These are phyloP conservation scores for Hoplostethus atlanticus DNA, from an alignment of 2,797 vertebrate species.

Conservation along the genomic window DNA sequence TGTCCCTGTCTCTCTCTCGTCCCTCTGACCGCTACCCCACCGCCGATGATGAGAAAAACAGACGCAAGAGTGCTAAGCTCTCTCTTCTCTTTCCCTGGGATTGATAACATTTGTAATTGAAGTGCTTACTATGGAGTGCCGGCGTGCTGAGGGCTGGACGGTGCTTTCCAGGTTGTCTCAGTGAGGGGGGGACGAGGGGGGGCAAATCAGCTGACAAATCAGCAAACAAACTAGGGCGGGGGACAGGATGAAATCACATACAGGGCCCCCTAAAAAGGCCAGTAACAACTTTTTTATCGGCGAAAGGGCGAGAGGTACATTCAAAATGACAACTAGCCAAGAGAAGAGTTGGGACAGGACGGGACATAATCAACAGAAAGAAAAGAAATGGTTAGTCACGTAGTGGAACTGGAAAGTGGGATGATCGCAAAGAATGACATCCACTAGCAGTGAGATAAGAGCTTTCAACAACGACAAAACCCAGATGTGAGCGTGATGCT, in stretches of 20 bases:
- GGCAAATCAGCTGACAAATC: constrained; percentile 39
- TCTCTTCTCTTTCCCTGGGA: constrained; percentile 58
- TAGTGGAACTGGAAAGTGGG: no score
- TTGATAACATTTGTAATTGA: constrained; percentile 83
- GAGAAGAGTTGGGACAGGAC: no score
- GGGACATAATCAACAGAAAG: no score
- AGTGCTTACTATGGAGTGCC: constrained; percentile 73
- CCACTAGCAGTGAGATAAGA: no score
- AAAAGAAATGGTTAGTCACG: no score
- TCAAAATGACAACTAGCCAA: no score
- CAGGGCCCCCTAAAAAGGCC: constrained; percentile 38
- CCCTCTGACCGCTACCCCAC: constrained; percentile 46
- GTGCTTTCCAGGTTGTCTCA: constrained; percentile 74
- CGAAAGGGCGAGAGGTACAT: no score
- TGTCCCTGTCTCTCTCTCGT: constrained; percentile 75
- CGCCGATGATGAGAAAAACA: constrained; percentile 79
- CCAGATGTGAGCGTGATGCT: no score
- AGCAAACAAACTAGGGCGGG: constrained; percentile 60
- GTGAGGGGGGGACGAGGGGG: constrained; percentile 2
- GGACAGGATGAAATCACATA: constrained; percentile 53
- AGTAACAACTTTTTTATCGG: no score
- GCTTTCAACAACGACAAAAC: no score
- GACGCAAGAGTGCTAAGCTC: constrained; percentile 72
- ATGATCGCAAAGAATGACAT: no score
- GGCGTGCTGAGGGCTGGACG: constrained; percentile 61